Conservation (phyloP, 2,797 vertebrate species). For the Chromobotia macracanthus region DNA sequence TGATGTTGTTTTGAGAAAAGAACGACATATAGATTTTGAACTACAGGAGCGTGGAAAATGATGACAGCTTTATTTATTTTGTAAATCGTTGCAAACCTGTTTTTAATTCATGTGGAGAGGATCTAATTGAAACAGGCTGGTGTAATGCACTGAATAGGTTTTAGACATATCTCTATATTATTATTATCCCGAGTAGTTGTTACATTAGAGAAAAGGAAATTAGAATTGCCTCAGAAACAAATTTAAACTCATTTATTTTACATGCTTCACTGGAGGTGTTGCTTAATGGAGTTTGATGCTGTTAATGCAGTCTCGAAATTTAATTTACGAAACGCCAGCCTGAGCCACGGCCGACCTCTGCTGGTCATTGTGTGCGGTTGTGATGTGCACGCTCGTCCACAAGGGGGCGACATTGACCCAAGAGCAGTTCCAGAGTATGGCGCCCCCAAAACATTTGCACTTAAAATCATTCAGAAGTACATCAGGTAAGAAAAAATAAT, state of each 20-base stretch:
- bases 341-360: conserved; percentile 56
- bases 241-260: conserved; percentile 22
- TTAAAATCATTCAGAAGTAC: too few relatives aligned
- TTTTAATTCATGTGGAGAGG: neutral
- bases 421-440: neutral
- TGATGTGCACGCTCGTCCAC: neutral
- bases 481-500: too few relatives aligned
- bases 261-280: conserved; percentile 15
- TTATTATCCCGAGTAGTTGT: conserved; percentile 11
- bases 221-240: conserved; percentile 27
- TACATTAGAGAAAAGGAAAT: conserved; percentile 25
- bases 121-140: neutral
- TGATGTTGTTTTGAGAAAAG: too few relatives aligned
- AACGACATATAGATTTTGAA: too few relatives aligned
- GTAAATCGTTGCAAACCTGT: neutral
- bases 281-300: conserved; percentile 20
- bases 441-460: too few relatives aligned
- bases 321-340: too few relatives aligned
- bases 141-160: neutral
- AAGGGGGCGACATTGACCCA: conserved; percentile 7
- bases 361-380: conserved; percentile 12
- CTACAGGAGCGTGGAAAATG: too few relatives aligned
- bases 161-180: conserved; percentile 23
- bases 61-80: neutral
- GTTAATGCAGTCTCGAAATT: conserved; percentile 1